Evolutionary conservation across 2,113 vertebrate species (phyloP), one percentile per base, ranked within the genome.

Genomic region (Hippocampus barbouri): DNA sequence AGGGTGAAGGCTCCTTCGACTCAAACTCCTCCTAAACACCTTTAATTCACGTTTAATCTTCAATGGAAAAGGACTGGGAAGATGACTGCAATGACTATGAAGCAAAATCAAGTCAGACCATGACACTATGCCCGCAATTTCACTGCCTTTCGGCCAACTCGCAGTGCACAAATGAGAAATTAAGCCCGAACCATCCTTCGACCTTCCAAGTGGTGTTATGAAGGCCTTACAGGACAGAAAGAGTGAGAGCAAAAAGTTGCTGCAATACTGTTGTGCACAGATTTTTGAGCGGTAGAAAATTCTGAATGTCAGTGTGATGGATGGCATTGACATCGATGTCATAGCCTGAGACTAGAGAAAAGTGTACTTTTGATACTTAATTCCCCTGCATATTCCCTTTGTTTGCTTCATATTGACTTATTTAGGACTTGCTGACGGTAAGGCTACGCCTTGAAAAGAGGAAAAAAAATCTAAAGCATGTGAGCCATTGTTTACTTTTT

Each of bases 401-500:
- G 77, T 86, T 83, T 82, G 78, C 75, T 82, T 86, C 67, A 70
- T 78, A 79, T 74, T 91, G 87, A 80, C 89, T 87, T 90, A 87
- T 90, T 90, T 89, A 84, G 66, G n/a, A 67, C 83, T 77, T 73
- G 80, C 85, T 79, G 70, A 78, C 79, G 84, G 83, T 84, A 85
- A 89, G 85, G 64, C 82, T 87, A 81, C 73, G 63, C 71, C 82
- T 79, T 64, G 11, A 4, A 68, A 51, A 30, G 54, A 68, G 54
- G 70, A 65, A 78, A 72, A 66, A 73, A 80, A 76, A 70, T 53
- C 25, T 57, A 77, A 80, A 79, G 72, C 83, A 71, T 83, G 78
- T 79, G 83, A 87, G 82, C 82, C 77, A 87, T 89, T 91, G 88
- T 90, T 91, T 90, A 88, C 88, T 91, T 89, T 88, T 83, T 83